Percentiles rank a stretch among this genome's conserved stretches.
phyloP scores from a whole-genome alignment of 2,113 vertebrate genomes.

The Boleophthalmus pectinirostris region DNA sequence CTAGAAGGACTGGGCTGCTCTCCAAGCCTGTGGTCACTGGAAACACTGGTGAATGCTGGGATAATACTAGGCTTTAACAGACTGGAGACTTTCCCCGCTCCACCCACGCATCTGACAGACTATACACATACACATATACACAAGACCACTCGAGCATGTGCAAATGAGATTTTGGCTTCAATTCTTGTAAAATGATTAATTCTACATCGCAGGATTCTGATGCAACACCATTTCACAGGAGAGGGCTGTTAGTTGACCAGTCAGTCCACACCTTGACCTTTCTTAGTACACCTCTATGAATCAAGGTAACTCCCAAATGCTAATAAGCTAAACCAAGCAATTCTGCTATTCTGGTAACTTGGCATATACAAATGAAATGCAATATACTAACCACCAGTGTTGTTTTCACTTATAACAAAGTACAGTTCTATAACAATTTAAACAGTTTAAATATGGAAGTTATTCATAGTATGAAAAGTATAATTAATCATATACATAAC shows the following conservation, averaged over 20 bases:
- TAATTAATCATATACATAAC: too few relatives aligned
- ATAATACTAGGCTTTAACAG: conserved; percentile 69
- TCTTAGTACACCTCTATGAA: not conserved
- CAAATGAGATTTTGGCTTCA: conserved; percentile 12
- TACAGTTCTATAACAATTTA: too few relatives aligned
- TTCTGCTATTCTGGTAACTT: not conserved
- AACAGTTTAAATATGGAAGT: too few relatives aligned
- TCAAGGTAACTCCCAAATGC: not conserved
- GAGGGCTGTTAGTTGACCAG: conserved; percentile 20
- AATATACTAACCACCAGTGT: not conserved
- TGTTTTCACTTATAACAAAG: too few relatives aligned
- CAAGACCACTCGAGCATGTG: conserved; percentile 12
- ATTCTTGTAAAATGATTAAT: conserved; percentile 11
- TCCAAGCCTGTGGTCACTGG: conserved; percentile 77
- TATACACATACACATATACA: conserved; percentile 14
- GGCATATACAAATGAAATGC: not conserved
- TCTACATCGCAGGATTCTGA: conserved; percentile 25
- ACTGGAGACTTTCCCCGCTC: conserved; percentile 38
- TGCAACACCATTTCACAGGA: conserved; percentile 27
- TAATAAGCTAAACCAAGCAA: not conserved
- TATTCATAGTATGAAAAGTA: too few relatives aligned
- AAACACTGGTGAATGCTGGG: conserved; percentile 67
- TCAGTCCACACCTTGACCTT: not conserved
- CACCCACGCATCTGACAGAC: conserved; percentile 41
- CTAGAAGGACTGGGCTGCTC: conserved; percentile 79